These are phyloP conservation scores for Eucidaris tribuloides DNA, from an alignment of 35 echinoderm and acorn worm species.

Conservation along the genomic window DNA sequence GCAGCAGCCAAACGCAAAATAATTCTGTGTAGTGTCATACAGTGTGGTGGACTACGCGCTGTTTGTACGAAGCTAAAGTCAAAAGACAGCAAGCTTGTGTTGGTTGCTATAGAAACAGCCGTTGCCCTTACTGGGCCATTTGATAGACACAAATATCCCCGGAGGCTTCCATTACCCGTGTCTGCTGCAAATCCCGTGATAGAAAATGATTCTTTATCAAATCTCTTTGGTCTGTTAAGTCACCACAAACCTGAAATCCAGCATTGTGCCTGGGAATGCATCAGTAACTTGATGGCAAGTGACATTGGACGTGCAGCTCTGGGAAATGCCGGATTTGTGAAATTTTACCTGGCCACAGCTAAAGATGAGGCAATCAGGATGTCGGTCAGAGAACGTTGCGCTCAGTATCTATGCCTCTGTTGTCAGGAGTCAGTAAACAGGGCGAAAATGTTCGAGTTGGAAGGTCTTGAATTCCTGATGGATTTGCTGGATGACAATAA, in stretches of 20 bases:
- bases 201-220: not conserved
- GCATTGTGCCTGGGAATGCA: constrained; percentile 3
- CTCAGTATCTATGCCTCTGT: constrained; percentile 23
- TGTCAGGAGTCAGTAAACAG: constrained; percentile 27
- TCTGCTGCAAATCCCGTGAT: constrained; percentile 12
- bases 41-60: not conserved
- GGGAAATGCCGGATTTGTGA: constrained; percentile 9
- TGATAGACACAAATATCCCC: not conserved
- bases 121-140: constrained; percentile 10
- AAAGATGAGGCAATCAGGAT: not conserved
- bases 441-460: not conserved
- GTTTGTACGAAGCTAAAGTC: constrained; percentile 4
- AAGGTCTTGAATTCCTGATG: not conserved
- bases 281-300: constrained; percentile 5
- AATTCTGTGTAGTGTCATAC: not conserved
- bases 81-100: constrained; percentile 1
- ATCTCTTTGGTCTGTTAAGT: constrained; percentile 5
- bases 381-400: constrained; percentile 21
- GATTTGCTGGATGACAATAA: not conserved
- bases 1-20: not conserved
- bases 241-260: constrained; percentile 8
- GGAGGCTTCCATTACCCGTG: not conserved
- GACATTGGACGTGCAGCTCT: constrained; percentile 10
- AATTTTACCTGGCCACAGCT: constrained; percentile 14
- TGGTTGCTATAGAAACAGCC: not conserved